A percentile compares a stretch with the other conserved stretches of the same genome.
Conservation (phyloP, 2,797 vertebrate species). For the Petrocephalus sullivani region DNA sequence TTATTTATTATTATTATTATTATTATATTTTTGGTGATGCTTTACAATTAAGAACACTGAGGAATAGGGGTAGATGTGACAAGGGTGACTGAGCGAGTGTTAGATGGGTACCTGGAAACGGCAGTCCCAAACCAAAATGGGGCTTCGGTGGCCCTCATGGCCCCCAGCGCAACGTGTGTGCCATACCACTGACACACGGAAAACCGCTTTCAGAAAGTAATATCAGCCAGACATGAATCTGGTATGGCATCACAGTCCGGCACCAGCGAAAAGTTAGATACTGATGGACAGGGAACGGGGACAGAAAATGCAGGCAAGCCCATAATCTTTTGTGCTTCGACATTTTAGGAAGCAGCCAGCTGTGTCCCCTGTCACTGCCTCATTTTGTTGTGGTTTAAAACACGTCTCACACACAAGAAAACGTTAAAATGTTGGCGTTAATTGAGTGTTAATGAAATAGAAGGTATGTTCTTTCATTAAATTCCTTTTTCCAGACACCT, state of each 20-base stretch:
- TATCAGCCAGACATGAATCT: constrained; percentile 37
- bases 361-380: not conserved
- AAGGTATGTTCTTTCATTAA: constrained; percentile 9
- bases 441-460: not conserved
- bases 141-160: constrained; percentile 47
- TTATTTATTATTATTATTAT: not conserved
- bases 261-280: constrained; percentile 9
- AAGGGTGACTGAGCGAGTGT: not conserved
- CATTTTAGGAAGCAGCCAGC: not conserved
- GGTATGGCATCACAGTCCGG: constrained; percentile 22
- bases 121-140: constrained; percentile 19
- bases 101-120: not conserved
- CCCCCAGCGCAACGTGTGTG: constrained; percentile 39
- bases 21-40: too few relatives aligned
- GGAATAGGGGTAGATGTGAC: not conserved
- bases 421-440: not conserved
- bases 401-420: not conserved
- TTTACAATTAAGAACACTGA: not conserved
- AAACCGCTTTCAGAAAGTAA: constrained; percentile 43
- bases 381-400: not conserved
- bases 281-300: constrained; percentile 9
- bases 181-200: constrained; percentile 45
- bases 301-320: not conserved
- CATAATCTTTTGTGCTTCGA: not conserved
- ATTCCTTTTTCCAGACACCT: not conserved